Base-by-base conservation (phyloP, 2,888 invertebrate species). In the Brachynemurus nebulosus region DNA sequence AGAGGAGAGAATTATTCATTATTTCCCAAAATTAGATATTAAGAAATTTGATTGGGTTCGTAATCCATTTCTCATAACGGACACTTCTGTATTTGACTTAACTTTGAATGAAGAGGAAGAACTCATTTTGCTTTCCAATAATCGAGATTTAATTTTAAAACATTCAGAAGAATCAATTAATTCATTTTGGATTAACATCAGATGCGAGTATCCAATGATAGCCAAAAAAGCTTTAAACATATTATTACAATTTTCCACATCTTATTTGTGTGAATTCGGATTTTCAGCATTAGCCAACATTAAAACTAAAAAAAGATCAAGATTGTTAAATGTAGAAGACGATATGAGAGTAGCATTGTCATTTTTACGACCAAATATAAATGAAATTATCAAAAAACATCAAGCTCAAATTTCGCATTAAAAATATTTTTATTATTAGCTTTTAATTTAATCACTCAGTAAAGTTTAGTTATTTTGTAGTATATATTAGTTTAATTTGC, bases 121-220 rank as follows among this genome's bases (percentile, higher is more conserved):
- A 42, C 43, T 50, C 18, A 50, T 49, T 46, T 49, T 21, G 40
- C 39, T 49, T 46, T 46, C 39, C 20, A 46, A 47, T 47, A 48
- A 50, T 45, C 47, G 45, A 45, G 45, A 47, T 39, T 47, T 48
- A 46, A 48, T 42, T 47, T 47, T 35, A 45, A 50, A 49, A 47
- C 21, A 45, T 45, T 48, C 44, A 14, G 42, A 45, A 45, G 44
- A 44, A 40, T 45, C 48, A 48, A 46, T 47, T 33, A 45, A 50
- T 47, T 47, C 44, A 48, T 51, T 49, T 49, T 51, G 47, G 49
- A 51, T 47, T 45, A 39, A 43, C 41, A 45, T 47, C 44, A 43
- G 42, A 44, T 40, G 44, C 17, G 47, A 47, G 44, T 45, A 40
- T 45, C 30, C 39, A 20, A 45, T 41, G 25, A 45, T 41, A 47